Conservation (phyloP, 2,113 vertebrate species). For the Pipra filicauda region DNA sequence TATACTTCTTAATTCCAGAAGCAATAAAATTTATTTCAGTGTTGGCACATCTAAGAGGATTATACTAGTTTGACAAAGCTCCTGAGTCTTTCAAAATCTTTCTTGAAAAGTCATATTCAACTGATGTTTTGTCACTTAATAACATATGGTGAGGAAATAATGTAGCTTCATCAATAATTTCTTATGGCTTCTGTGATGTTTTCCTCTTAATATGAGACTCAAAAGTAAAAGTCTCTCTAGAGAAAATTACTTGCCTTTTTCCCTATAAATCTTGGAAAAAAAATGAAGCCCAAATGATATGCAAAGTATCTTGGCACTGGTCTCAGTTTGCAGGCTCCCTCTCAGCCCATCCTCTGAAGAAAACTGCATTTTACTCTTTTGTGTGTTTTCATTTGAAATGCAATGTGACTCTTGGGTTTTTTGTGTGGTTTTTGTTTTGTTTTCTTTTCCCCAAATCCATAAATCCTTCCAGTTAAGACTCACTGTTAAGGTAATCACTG, state of each 20-base stretch:
- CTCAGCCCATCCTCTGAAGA: neutral
- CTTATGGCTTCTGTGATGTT: neutral
- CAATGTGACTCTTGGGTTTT: neutral
- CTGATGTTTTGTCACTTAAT: slow-evolving; percentile 41
- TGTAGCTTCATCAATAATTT: slow-evolving; percentile 4
- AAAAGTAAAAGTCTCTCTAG: neutral
- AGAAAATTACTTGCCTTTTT: neutral
- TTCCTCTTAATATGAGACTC: neutral
- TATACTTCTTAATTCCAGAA: slow-evolving; percentile 47
- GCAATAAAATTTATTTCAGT: slow-evolving; percentile 19
- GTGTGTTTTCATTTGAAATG: neutral
- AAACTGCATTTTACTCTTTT: neutral
- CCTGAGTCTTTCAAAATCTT: slow-evolving; percentile 1
- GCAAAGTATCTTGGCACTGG: neutral
- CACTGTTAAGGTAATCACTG: neutral
- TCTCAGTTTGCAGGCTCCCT: neutral
- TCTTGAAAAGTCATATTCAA: slow-evolving; percentile 12
- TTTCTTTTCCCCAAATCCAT: neutral
- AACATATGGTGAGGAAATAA: slow-evolving; percentile 9
- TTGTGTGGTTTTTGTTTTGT: neutral
- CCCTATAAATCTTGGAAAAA: neutral
- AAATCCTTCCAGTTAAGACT: neutral
- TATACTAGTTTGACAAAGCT: slow-evolving; percentile 27
- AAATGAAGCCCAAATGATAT: neutral
- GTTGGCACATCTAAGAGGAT: slow-evolving; percentile 45